phyloP scores from a whole-genome alignment of 2,797 vertebrate species.

The Acanthurus leucopareius region DNA sequence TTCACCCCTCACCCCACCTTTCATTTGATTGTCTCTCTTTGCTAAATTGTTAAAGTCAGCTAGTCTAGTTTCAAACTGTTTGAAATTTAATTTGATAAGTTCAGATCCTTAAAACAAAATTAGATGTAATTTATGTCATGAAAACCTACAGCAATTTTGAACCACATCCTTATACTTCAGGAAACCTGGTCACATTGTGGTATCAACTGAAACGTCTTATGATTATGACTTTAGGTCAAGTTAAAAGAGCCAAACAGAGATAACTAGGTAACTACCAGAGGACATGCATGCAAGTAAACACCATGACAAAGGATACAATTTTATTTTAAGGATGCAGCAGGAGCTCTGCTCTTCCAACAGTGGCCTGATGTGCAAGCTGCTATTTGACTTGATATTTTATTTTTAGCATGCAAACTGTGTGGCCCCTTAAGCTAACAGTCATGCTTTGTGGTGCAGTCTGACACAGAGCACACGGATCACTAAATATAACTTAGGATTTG shows the following conservation, averaged over 20 bases:
- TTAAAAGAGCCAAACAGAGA: not conserved
- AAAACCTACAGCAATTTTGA: not conserved
- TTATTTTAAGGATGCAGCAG: slow-evolving; percentile 1
- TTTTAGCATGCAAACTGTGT: slow-evolving; percentile 40
- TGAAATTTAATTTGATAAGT: not conserved
- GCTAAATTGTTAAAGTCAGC: not conserved
- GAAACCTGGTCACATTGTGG: not conserved
- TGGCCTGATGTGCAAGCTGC: slow-evolving; percentile 27
- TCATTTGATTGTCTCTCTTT: not conserved
- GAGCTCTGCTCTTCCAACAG: slow-evolving; percentile 8
- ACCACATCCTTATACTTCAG: not conserved
- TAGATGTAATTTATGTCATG: not conserved
- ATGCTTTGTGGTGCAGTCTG: slow-evolving; percentile 52
- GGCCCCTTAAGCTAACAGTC: slow-evolving; percentile 44
- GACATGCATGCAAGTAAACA: slow-evolving; percentile 34
- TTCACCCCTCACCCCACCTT: slow-evolving; percentile 10
- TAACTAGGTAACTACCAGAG: slow-evolving; percentile 1
- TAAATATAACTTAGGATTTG: slow-evolving; percentile 75
- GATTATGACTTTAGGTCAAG: slow-evolving; percentile 16
- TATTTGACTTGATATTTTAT: slow-evolving; percentile 48
- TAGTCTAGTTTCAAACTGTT: not conserved
- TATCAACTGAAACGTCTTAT: slow-evolving; percentile 1
- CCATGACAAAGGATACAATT: not conserved
- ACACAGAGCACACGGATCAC: slow-evolving; percentile 50
- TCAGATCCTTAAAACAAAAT: not conserved